Conservation (phyloP, 2,888 invertebrate species). For the Tetragonula carbonaria region DNA sequence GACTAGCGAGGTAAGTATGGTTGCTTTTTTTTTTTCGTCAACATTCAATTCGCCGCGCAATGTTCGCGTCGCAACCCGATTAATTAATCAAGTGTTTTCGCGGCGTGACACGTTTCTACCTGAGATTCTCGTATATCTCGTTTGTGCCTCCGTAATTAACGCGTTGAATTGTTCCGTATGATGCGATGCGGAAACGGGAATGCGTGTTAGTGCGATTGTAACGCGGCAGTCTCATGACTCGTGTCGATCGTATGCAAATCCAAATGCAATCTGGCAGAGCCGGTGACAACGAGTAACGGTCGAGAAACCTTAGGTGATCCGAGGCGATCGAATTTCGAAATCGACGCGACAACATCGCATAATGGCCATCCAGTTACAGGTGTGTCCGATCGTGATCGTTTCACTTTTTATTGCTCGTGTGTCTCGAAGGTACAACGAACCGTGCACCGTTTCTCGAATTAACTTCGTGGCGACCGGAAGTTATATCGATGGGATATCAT, state of each 20-base stretch:
- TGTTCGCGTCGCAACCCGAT: constrained; percentile 44
- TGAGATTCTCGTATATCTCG: constrained; percentile 60
- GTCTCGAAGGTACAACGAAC: neutral
- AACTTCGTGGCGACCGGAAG: neutral
- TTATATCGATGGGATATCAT: neutral
- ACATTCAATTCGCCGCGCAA: constrained; percentile 41
- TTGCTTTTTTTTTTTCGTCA: neutral
- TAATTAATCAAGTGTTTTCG: constrained; percentile 65
- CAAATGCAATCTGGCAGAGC: constrained; percentile 60
- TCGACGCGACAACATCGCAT: constrained; percentile 72
- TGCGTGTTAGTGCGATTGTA: constrained; percentile 25
- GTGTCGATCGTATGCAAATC: constrained; percentile 57
- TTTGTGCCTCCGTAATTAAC: constrained; percentile 64
- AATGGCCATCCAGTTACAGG: constrained; percentile 77
- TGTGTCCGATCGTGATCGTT: constrained; percentile 54
- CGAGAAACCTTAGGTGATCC: constrained; percentile 76
- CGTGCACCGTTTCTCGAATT: constrained; percentile 7
- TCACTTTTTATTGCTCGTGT: constrained; percentile 23
- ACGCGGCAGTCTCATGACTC: constrained; percentile 47
- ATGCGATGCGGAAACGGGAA: constrained; percentile 18
- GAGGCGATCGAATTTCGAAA: constrained; percentile 77
- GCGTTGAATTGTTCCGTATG: constrained; percentile 45
- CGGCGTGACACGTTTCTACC: constrained; percentile 55
- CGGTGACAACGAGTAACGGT: constrained; percentile 67
- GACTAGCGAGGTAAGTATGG: constrained; percentile 26